These are phyloP conservation scores for Himantopus leucocephalus DNA, from an alignment of 2,113 vertebrate genomes.

Conservation along the genomic window DNA sequence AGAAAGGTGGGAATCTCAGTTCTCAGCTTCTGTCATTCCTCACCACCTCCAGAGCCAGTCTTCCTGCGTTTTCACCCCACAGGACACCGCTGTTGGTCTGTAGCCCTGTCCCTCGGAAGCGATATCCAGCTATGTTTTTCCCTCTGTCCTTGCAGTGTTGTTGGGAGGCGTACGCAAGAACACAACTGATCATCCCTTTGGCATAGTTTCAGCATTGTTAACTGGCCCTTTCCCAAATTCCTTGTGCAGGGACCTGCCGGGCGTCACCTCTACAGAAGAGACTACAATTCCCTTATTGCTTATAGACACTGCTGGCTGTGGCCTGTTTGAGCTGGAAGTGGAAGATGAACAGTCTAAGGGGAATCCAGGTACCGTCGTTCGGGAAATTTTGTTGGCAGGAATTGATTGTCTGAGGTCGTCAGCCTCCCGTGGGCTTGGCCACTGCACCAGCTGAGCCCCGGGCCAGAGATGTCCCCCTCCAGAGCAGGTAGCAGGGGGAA, in stretches of 20 bases:
- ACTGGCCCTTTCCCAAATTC: neutral
- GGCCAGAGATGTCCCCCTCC: neutral
- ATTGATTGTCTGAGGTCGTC: neutral
- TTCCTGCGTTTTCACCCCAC: neutral
- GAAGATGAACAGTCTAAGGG: conserved; percentile 90
- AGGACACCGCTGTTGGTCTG: neutral
- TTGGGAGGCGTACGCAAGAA: neutral
- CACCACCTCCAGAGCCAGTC: neutral
- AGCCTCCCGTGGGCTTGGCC: neutral
- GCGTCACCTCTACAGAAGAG: conserved; percentile 82
- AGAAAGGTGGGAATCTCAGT: neutral
- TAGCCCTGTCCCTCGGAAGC: neutral
- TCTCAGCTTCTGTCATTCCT: neutral
- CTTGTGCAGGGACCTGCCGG: conserved; percentile 83
- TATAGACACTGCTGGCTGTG: conserved; percentile 91
- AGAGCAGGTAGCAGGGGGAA: neutral
- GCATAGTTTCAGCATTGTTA: neutral
- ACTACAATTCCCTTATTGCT: conserved; percentile 84
- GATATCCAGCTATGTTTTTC: neutral
- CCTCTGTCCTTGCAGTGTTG: neutral
- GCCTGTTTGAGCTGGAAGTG: conserved; percentile 87
- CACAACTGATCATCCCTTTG: neutral
- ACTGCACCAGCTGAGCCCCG: neutral
- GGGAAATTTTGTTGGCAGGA: neutral
- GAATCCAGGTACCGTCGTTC: conserved; percentile 77